phyloP scores from a whole-genome alignment of 1,140 invertebrate genomes.

The Hycleus cichorii region DNA sequence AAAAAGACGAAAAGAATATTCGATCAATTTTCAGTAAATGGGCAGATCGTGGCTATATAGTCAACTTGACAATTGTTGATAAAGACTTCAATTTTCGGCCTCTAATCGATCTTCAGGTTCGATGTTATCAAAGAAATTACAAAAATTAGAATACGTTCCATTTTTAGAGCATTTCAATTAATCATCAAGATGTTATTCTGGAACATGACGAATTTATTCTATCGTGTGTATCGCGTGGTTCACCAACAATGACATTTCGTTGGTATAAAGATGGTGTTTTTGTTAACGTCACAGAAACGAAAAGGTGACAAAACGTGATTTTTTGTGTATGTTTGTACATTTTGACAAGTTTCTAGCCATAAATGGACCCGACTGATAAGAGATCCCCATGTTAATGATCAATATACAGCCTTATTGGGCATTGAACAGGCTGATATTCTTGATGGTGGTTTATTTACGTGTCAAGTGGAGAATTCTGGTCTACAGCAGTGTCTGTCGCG shows the following conservation, averaged over 20 bases:
- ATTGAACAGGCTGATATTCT: slow-evolving; percentile 57
- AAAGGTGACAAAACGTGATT: slow-evolving; percentile 47
- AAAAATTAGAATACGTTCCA: not conserved
- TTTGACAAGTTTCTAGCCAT: slow-evolving; percentile 34
- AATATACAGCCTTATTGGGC: slow-evolving; percentile 60
- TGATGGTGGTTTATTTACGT: slow-evolving; percentile 67
- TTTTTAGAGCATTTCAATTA: slow-evolving; percentile 51
- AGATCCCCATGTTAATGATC: slow-evolving; percentile 43
- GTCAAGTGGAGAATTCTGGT: slow-evolving; percentile 64
- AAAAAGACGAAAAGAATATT: slow-evolving; percentile 53
- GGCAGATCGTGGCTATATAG: slow-evolving; percentile 54
- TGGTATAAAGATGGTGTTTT: slow-evolving; percentile 75
- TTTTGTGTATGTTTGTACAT: no score
- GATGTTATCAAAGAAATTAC: no score
- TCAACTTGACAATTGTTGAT: slow-evolving; percentile 52
- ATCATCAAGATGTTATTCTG: slow-evolving; percentile 57
- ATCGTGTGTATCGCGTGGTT: slow-evolving; percentile 68
- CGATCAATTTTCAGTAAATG: slow-evolving; percentile 53
- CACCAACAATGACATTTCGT: slow-evolving; percentile 60
- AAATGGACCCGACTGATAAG: slow-evolving; percentile 53
- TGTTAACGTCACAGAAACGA: slow-evolving; percentile 63
- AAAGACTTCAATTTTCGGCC: slow-evolving; percentile 28
- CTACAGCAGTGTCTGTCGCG: slow-evolving; percentile 65
- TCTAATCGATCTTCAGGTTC: slow-evolving; percentile 23
- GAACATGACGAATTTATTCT: slow-evolving; percentile 68